Evolutionary conservation across 2,797 vertebrate genomes (phyloP), one percentile per base, ranked within the genome.

Genomic region (Acrossocheilus fasciatus): DNA sequence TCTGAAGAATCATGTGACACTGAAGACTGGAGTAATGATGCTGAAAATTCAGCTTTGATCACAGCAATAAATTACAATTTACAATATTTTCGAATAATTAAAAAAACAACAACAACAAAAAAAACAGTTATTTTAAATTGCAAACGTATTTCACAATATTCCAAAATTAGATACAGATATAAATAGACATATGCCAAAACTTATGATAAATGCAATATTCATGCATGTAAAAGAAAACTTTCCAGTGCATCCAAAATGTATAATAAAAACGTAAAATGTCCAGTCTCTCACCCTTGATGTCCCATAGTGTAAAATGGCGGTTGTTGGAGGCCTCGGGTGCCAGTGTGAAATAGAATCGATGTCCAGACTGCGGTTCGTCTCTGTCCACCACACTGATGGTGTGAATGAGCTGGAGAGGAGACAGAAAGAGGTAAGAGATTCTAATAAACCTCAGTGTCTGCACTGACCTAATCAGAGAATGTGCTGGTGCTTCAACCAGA

Each of bases 371-470:
- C 5, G 98, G 98, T 89, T 99, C 98, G 0, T 99, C 98, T 77
- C 95, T 94, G 91, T 99, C 98, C 92, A 99, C 97, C 36, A 99
- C 98, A 0, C 98, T 99, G 95, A 99, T 97, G 81, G 97, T 99
- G 94, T 99, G 98, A 94, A 99, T 98, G 87, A 99, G 95, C 98
- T 99, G 88, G 10, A 18, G 81, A 41, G 52, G 89, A 86, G 2
- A 78, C 4, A 83, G 34, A 78, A 18, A 68, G 17, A 68, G 64
- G 15, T 68, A 18, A 18, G 50, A 76, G 8, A 76, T 36, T 23
- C 6, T 12, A 14, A 54, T 50, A 66, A 80, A 26, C n/a, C 30
- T 76, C 72, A 10, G 43, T 30, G 45, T 75, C 45, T 34, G 23
- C 1, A 30, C 1, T 9, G 0, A 34, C 45, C 62, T 66, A 66